Conservation (phyloP, 2,797 vertebrate genomes). For the Cyprinella venusta region DNA sequence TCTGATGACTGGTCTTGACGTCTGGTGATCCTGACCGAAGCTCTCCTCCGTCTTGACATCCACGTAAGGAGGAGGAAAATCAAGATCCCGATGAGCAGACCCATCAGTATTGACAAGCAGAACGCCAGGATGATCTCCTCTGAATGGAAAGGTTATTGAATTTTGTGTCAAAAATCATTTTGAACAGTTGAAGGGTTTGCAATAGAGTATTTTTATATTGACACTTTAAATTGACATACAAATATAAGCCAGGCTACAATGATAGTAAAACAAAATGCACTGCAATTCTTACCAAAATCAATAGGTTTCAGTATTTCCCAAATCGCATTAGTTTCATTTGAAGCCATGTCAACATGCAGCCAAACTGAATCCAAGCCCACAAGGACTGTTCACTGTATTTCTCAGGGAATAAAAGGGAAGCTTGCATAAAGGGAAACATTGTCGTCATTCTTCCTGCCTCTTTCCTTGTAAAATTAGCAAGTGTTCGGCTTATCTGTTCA, state of each 20-base stretch:
- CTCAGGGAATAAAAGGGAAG: slow-evolving; percentile 52
- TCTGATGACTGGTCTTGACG: slow-evolving; percentile 76
- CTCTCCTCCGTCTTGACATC: slow-evolving; percentile 84
- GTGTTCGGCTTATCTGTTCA: slow-evolving; percentile 89
- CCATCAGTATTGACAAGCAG: slow-evolving; percentile 88
- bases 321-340: slow-evolving; percentile 75
- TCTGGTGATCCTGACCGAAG: slow-evolving; percentile 88
- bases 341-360: slow-evolving; percentile 78
- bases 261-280: not conserved
- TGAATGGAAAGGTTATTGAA: slow-evolving; percentile 62
- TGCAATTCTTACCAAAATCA: slow-evolving; percentile 85
- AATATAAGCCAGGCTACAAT: not conserved
- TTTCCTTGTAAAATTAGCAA: slow-evolving; percentile 91
- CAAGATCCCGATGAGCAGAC: slow-evolving; percentile 87
- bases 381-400: slow-evolving; percentile 62
- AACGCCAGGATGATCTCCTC: slow-evolving; percentile 90
- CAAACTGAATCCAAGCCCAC: slow-evolving; percentile 41
- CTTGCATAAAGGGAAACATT: slow-evolving; percentile 88
- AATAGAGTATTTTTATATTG: slow-evolving; percentile 8
- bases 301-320: slow-evolving; percentile 83
- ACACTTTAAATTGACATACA: not conserved
- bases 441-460: slow-evolving; percentile 93
- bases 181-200: not conserved
- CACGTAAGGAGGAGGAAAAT: slow-evolving; percentile 88
- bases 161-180: slow-evolving; percentile 40